Base-by-base conservation (phyloP, 2,797 vertebrate genomes). In the Macroramphosus scolopax region DNA sequence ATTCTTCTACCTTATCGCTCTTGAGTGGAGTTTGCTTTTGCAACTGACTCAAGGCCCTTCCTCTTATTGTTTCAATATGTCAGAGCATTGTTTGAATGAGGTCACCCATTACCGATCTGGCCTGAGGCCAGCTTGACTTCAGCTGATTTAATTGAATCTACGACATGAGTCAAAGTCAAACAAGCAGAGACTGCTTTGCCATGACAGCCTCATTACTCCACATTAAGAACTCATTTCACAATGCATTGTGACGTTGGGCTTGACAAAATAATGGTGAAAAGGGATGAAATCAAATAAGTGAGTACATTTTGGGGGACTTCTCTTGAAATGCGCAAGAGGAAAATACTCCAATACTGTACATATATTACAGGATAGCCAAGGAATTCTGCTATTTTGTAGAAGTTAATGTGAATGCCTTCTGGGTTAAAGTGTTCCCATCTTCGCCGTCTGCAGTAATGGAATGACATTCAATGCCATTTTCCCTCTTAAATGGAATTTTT, bases 11-110 rank as follows among this genome's bases (percentile, higher is more conserved):
- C 81, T 87, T 87, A 87, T 86, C 72, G 63, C 58, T 43, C 74
- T 56, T 55, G 77, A 81, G 73, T 61, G 58, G 64, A 77, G 80
- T 87, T 86, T 87, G 82, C 86, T 89, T 83, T 86, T 84, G 76
- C 75, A 61, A 69, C 73, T 65, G 81, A 81, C 82, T 85, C 78
- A 80, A 76, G 82, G 84, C 80, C 83, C 72, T 89, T 89, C 86
- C 86, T 89, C 83, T 87, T 89, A 88, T 89, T 89, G 86, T 89
- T 87, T 86, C 84, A 89, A 83, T 88, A 87, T 89, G 84, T 89
- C 86, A 84, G 79, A 77, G 81, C 82, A 85, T 88, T 89, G 86
- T 88, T 89, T 83, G 81, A 89, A 88, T 87, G 87, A 88, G 87
- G 87, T 89, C 87, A 88, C 75, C 80, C 87, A 86, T 88, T 88